Percentiles rank a stretch among this genome's conserved stretches.
Evolutionary conservation across 2,888 invertebrate species (phyloP).

Genomic region (Endomychus coccineus): DNA sequence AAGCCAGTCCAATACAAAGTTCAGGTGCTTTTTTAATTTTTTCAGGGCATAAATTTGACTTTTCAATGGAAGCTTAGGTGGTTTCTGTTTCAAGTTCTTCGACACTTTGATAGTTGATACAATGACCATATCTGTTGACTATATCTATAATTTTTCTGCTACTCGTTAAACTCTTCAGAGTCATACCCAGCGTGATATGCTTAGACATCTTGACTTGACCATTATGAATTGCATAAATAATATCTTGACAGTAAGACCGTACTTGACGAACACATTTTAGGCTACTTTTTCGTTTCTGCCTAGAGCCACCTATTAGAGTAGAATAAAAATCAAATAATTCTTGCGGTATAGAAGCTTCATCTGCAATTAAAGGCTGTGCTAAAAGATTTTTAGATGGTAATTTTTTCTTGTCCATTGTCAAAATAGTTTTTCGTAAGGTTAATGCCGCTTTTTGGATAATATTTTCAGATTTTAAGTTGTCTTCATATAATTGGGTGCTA

Average conservation of each 20-base stretch:
- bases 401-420: slow-evolving; percentile 21
- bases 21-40: slow-evolving; percentile 8
- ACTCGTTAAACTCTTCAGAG: slow-evolving; percentile 8
- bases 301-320: slow-evolving; percentile 18
- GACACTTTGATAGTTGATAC: slow-evolving; percentile 7
- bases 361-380: slow-evolving; percentile 18
- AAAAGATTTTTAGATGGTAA: slow-evolving; percentile 21
- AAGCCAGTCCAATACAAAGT: slow-evolving; percentile 13
- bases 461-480: slow-evolving; percentile 23
- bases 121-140: slow-evolving; percentile 9
- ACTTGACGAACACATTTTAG: slow-evolving; percentile 10
- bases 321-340: slow-evolving; percentile 20
- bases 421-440: too few relatives aligned
- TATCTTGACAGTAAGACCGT: slow-evolving; percentile 12
- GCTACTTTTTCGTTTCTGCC: slow-evolving; percentile 19
- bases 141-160: slow-evolving; percentile 8
- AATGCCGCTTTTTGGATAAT: slow-evolving; percentile 23
- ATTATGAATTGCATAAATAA: slow-evolving; percentile 10
- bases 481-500: slow-evolving; percentile 24
- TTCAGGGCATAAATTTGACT: slow-evolving; percentile 14
- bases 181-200: slow-evolving; percentile 11
- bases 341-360: slow-evolving; percentile 21
- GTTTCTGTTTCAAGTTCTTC: slow-evolving; percentile 15
- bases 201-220: slow-evolving; percentile 16
- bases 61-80: slow-evolving; percentile 7